phyloP scores from a whole-genome alignment of 2,113 vertebrate genomes.

The Dipodomys spectabilis region DNA sequence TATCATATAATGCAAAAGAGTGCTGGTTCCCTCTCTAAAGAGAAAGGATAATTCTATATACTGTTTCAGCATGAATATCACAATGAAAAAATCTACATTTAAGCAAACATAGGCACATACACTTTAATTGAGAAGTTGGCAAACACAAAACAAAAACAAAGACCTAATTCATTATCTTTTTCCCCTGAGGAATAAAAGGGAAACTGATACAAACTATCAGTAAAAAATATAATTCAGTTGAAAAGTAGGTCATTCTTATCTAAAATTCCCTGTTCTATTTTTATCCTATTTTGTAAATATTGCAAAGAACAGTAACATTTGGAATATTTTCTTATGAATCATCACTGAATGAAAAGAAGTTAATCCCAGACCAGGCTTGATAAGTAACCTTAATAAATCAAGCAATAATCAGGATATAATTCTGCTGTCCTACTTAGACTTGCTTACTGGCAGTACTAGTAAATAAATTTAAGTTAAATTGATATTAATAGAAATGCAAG shows the following conservation, averaged over 20 bases:
- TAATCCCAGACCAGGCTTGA: neutral
- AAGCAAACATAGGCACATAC: neutral
- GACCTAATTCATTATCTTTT: neutral
- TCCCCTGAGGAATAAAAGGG: neutral
- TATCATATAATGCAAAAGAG: neutral
- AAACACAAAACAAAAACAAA: neutral
- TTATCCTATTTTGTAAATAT: slow-evolving; percentile 20
- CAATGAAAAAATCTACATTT: neutral
- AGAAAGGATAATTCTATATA: neutral
- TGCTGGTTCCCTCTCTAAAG: neutral
- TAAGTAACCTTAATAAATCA: neutral
- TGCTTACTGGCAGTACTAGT: neutral
- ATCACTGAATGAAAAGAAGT: slow-evolving; percentile 9
- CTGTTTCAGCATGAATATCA: neutral
- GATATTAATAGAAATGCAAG: too few relatives aligned
- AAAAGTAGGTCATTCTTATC: slow-evolving; percentile 25
- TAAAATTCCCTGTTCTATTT: neutral
- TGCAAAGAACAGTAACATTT: neutral
- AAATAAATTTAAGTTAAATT: neutral
- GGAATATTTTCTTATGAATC: neutral
- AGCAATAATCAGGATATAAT: neutral
- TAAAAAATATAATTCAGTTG: neutral
- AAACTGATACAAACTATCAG: neutral
- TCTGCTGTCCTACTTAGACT: neutral
- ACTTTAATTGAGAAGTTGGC: neutral